Evolutionary conservation across 2,888 invertebrate genomes (phyloP).

Genomic region (Epirrhoe tristata): DNA sequence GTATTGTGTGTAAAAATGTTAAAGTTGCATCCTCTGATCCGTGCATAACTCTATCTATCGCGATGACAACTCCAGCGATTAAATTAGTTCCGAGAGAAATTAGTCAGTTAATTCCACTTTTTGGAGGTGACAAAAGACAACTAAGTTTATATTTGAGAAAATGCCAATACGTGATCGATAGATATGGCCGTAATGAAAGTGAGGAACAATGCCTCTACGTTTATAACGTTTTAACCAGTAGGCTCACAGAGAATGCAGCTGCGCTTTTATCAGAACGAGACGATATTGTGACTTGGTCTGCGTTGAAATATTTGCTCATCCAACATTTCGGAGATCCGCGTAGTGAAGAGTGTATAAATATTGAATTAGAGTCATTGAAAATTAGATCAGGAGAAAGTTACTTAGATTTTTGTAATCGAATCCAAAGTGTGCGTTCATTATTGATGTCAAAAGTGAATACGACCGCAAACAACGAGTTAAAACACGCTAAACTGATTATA

Average conservation of each 20-base stretch:
- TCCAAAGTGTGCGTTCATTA: constrained; percentile 23
- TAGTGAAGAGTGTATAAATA: constrained; percentile 32
- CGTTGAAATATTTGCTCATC: constrained; percentile 8
- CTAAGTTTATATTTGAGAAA: neutral
- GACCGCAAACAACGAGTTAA: constrained; percentile 1
- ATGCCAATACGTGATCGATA: no score
- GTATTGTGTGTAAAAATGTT: no score
- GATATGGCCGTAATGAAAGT: no score
- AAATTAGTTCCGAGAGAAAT: no score
- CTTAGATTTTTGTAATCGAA: constrained; percentile 33
- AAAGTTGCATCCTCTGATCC: no score
- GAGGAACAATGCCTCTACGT: constrained; percentile 14
- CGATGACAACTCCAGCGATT: no score
- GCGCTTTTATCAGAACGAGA: constrained; percentile 29
- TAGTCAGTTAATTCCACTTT: no score
- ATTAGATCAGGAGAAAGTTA: constrained; percentile 28
- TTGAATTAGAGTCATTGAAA: constrained; percentile 29
- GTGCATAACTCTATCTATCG: no score
- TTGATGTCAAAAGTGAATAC: constrained; percentile 1
- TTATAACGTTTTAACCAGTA: constrained; percentile 25
- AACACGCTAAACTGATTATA: constrained; percentile 25
- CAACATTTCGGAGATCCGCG: constrained; percentile 39
- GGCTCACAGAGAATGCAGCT: constrained; percentile 30
- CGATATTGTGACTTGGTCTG: constrained; percentile 27
- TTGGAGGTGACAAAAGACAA: neutral